Evolutionary conservation across 2,797 vertebrate species (phyloP), one percentile per base, ranked within the genome.

Genomic region (Oreochromis grahami): DNA sequence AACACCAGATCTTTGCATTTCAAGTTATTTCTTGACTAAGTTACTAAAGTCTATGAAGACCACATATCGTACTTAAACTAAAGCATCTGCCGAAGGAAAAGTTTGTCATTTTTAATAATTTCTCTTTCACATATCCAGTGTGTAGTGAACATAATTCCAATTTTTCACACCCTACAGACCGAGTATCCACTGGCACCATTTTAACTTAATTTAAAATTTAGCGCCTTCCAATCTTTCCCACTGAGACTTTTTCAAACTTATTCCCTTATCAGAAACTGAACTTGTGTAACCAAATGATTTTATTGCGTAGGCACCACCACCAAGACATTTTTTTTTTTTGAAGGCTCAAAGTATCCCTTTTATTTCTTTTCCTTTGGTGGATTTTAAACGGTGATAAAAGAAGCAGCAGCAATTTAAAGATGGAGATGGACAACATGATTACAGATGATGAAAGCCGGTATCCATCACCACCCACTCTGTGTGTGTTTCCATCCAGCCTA

Each of bases 381-480:
- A 91, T 92, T 87, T 91, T 88, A 89, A 92, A 91, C 7, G 19
- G 80, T 53, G 92, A 94, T 92, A 90, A 93, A 92, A 91, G 81
- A 68, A 84, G 91, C 84, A 77, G 88, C 82, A 82, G 80, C 55
- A 77, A 80, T 92, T 90, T 86, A 88, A 89, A 92, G 91, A 92
- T 90, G 88, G 90, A 93, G 93, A 95, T 94, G 92, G 94, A 93
- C 91, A 89, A 88, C 84, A 90, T 86, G 93, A 95, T 95, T 93
- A 87, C 17, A 51, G 87, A 93, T 94, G 93, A 94, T 95, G 93
- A 95, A 95, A 94, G 91, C 85, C 7, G 7, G 91, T 77, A 93
- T 94, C 93, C 89, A 93, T 93, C 94, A 90, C 88, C 90, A 89
- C 92, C 91, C 90, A 91, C 93, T 92, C 89, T 90, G 92, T 93